phyloP scores from a whole-genome alignment of 1,140 invertebrate species.

The Mizuhopecten yessoensis region DNA sequence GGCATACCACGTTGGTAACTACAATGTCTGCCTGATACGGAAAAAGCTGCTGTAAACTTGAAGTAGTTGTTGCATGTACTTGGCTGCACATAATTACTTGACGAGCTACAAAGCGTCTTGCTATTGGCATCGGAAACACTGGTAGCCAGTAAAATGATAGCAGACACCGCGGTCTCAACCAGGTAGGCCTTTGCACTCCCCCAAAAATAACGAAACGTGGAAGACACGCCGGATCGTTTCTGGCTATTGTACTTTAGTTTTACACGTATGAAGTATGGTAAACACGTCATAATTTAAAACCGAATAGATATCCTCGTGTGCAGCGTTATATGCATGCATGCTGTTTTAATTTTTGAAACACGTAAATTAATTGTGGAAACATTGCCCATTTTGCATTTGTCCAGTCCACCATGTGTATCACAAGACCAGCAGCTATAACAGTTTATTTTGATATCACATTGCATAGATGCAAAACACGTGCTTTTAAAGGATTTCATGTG shows the following conservation, averaged over 20 bases:
- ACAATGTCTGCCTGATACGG: not conserved
- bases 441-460: too few species aligned
- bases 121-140: not conserved
- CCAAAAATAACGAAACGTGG: not conserved
- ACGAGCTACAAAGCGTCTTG: not conserved
- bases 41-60: not conserved
- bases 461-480: too few species aligned
- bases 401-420: too few species aligned
- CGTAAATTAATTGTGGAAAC: too few species aligned
- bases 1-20: slow-evolving; percentile 14
- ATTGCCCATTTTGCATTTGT: too few species aligned
- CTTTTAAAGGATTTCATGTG: too few species aligned
- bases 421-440: too few species aligned
- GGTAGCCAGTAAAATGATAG: not conserved
- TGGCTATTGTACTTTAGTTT: not conserved
- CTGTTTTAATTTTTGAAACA: too few species aligned
- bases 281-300: too few species aligned
- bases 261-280: too few species aligned
- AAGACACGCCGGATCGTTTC: not conserved
- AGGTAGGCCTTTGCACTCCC: not conserved
- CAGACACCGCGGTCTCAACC: not conserved
- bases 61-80: not conserved
- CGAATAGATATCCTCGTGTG: too few species aligned
- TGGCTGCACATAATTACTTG: not conserved
- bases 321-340: too few species aligned